Evolutionary conservation across 2,113 vertebrate species (phyloP).

Genomic region (Picathartes gymnocephalus): DNA sequence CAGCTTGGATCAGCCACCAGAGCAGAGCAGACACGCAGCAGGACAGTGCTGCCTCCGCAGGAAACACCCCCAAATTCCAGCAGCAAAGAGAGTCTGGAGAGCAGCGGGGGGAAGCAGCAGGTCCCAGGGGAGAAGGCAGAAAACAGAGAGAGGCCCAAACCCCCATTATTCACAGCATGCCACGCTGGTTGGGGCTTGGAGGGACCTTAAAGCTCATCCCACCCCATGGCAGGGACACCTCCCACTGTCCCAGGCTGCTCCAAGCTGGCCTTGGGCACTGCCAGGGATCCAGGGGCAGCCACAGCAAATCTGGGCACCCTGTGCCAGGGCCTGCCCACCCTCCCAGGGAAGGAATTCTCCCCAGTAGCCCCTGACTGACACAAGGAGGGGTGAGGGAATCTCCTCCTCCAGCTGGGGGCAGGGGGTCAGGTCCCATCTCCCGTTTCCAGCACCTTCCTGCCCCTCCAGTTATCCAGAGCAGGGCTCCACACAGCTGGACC

Average conservation of each 20-base stretch:
- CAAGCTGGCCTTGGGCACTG: not conserved
- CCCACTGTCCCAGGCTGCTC: not conserved
- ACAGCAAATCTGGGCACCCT: not conserved
- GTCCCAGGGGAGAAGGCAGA: not conserved
- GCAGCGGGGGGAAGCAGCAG: not conserved
- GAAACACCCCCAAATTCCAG: not conserved
- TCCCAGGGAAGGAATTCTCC: not conserved
- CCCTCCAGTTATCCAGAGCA: not conserved
- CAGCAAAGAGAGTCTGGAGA: rapidly evolving
- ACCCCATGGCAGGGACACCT: not conserved
- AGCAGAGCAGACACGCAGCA: not conserved
- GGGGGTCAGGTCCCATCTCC: rapidly evolving
- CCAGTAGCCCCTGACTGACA: not conserved
- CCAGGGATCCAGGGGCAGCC: not conserved
- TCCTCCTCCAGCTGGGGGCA: not conserved
- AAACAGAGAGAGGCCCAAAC: not conserved
- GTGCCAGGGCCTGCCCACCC: not conserved
- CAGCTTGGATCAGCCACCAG: not conserved
- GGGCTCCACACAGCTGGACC: rapidly evolving
- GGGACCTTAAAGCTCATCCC: not conserved
- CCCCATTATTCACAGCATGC: not conserved
- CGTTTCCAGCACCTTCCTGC: rapidly evolving
- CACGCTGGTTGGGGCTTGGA: rapidly evolving
- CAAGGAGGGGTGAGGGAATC: too few species aligned
- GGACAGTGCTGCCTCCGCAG: rapidly evolving